Evolutionary conservation across 2,888 invertebrate species (phyloP).

Genomic region (Melangyna quadrimaculata): DNA sequence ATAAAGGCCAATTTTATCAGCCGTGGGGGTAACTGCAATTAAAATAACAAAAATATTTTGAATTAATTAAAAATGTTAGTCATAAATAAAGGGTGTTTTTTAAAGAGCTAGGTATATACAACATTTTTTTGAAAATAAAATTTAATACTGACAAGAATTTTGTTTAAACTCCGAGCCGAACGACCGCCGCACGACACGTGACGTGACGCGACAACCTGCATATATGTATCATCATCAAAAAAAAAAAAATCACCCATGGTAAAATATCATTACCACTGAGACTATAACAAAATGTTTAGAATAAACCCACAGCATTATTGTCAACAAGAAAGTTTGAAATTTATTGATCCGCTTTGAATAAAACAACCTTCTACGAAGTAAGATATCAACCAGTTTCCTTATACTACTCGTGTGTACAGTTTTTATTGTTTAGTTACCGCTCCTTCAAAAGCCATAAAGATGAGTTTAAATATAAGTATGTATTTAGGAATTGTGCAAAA

Average conservation of each 20-base stretch:
- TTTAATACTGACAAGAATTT: too few relatives aligned
- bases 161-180: too few relatives aligned
- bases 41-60: slow-evolving; percentile 72
- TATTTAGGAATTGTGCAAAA: neutral
- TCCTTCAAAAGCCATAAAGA: neutral
- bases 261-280: too few relatives aligned
- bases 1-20: slow-evolving; percentile 83
- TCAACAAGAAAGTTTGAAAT: neutral
- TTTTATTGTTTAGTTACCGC: neutral
- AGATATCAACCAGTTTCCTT: neutral
- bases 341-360: neutral
- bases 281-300: neutral
- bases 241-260: too few relatives aligned
- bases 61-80: slow-evolving; percentile 12
- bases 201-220: too few relatives aligned
- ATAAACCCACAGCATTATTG: neutral
- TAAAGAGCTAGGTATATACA: too few relatives aligned
- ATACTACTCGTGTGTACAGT: too few relatives aligned
- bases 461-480: neutral
- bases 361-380: neutral
- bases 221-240: too few relatives aligned
- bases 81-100: neutral
- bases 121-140: too few relatives aligned
- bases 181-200: too few relatives aligned
- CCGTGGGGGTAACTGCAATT: slow-evolving; percentile 85